Evolutionary conservation across 2,797 vertebrate species (phyloP), one percentile per base, ranked within the genome.

Genomic region (Eurystomus glaucurus): DNA sequence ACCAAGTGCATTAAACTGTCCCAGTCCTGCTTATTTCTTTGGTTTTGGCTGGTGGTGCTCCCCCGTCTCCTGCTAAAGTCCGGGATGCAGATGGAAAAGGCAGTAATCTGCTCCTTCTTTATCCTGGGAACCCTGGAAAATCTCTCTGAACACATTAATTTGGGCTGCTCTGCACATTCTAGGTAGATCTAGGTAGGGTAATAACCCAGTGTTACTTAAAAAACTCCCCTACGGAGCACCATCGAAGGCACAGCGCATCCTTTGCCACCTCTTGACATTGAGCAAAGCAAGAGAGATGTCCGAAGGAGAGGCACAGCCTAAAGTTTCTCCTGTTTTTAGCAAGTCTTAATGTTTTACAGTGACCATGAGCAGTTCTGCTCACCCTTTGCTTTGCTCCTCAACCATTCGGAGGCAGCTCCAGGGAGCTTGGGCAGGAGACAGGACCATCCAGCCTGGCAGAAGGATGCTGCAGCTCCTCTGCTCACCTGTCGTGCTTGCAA

Each of bases 171-270:
- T 70, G 43, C 28, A 25, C 39, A 14, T 80, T 64, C 51, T 26
- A 10, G 18, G 26, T 14, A 50, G 29, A 33, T 20, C 23, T 29
- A 65, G 20, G 21, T 6, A 35, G 31, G 8, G 3, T 43, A 71
- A 60, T 35, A 65, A 66, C 3, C 5, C 7, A 7, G 7, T 41
- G 66, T 41, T 48, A 6, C 7, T 45, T 54, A 10, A 41, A 91
- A 43, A 35, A 10, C 2, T 13, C 4, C 5, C 20, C 2, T 3
- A 23, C 7, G 9, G 3, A 14, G 39, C 18, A 57, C 1, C 0
- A 4, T 2, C 18, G 6, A 57, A 85, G 16, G 46, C 2, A 0
- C 31, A 61, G 37, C 3, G 2, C 29, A 20, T 43, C 29, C 35
- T 61, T 81, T 39, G 14, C 46, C 22, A 20, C 8, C 8, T 18